A percentile compares a stretch with the other conserved stretches of the same genome.
Conservation (phyloP, 2,888 invertebrate genomes). For the Ophion obscuratus region DNA sequence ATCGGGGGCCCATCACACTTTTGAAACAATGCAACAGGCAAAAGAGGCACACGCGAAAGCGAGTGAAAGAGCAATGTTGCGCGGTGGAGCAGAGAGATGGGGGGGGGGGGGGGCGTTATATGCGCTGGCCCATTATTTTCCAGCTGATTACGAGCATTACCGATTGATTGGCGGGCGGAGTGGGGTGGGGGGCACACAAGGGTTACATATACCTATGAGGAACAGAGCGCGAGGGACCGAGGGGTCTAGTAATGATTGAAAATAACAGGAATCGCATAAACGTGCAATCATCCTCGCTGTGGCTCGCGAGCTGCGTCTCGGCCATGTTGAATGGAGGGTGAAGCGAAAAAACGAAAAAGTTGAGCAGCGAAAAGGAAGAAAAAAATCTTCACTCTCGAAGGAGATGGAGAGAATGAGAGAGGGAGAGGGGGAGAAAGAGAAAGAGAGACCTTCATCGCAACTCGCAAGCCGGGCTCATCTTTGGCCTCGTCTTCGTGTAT, state of each 20-base stretch:
- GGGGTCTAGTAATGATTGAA: conserved; percentile 79
- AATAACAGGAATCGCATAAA: conserved; percentile 83
- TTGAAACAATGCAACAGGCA: conserved; percentile 58
- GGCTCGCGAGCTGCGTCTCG: conserved; percentile 64
- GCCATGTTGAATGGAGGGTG: conserved; percentile 68
- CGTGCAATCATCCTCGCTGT: conserved; percentile 77
- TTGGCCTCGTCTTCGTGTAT: conserved; percentile 44
- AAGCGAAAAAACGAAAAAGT: conserved; percentile 24
- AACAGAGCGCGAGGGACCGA: conserved; percentile 60
- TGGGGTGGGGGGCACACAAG: conserved; percentile 60
- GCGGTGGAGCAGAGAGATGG: conserved; percentile 15
- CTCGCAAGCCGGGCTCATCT: background rate
- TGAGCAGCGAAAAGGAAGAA: background rate
- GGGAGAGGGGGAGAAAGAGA: background rate
- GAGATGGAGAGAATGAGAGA: background rate
- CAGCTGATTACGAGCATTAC: conserved; percentile 78
- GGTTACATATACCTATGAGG: conserved; percentile 40
- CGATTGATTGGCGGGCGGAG: conserved; percentile 71
- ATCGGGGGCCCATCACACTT: conserved; percentile 23
- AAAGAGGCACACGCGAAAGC: conserved; percentile 36
- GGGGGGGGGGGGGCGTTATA: conserved; percentile 30
- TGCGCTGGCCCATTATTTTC: conserved; percentile 73
- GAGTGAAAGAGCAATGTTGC: conserved; percentile 15
- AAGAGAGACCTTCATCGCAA: background rate
- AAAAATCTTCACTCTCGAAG: conserved; percentile 9